Evolutionary conservation across 2,797 vertebrate species (phyloP).

Genomic region (Florisuga fusca): DNA sequence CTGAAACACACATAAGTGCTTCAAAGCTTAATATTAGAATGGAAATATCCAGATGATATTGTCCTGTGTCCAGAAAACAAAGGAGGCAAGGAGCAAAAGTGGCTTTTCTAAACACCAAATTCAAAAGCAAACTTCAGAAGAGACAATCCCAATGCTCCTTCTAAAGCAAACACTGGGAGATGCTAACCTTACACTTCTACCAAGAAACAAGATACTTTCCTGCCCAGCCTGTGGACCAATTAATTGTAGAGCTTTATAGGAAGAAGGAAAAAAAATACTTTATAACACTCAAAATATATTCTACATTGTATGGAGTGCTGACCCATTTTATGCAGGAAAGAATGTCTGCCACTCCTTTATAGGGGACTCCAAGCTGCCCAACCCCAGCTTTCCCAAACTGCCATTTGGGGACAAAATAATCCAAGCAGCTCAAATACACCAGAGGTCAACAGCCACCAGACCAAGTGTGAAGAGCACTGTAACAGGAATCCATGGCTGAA

Average conservation of each 20-base stretch:
- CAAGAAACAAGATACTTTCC: neutral
- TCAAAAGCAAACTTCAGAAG: neutral
- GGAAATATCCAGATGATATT: neutral
- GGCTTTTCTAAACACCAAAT: neutral
- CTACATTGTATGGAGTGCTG: neutral
- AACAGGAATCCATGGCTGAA: neutral
- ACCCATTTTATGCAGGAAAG: neutral
- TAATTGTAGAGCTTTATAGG: neutral
- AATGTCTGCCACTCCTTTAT: neutral
- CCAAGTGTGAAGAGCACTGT: rapidly evolving
- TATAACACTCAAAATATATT: neutral
- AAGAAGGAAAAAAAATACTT: neutral
- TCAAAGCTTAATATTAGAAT: neutral
- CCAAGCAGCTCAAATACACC: neutral
- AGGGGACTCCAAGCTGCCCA: neutral
- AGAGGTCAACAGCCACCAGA: neutral
- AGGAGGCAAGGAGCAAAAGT: neutral
- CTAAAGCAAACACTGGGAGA: neutral
- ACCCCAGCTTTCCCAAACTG: neutral
- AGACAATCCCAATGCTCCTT: neutral
- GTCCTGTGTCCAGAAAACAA: neutral
- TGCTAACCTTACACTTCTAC: neutral
- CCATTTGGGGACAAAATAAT: neutral
- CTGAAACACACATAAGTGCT: neutral
- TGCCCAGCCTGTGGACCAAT: neutral